These are phyloP conservation scores for Pseudorhombus dupliciocellatus DNA, from an alignment of 2,113 vertebrate genomes.

Conservation along the genomic window DNA sequence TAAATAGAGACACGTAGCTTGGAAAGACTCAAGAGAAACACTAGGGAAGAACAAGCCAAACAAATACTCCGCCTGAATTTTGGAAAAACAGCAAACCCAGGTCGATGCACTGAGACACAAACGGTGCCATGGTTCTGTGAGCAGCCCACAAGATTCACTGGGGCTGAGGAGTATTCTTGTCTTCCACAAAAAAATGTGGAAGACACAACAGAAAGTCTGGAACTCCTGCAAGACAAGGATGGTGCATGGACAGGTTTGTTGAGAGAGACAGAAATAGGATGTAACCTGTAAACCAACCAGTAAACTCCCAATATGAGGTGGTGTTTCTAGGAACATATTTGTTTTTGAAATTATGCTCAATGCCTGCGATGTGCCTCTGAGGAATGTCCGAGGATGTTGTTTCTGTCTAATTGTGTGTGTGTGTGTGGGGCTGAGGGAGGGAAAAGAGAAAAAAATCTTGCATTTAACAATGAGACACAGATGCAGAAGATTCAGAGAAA, in stretches of 20 bases:
- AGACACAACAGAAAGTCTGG: conserved; percentile 2
- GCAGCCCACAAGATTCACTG: neutral
- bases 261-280: neutral
- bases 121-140: too few species aligned
- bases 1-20: neutral
- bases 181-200: too few species aligned
- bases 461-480: conserved; percentile 15
- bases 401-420: neutral
- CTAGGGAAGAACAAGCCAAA: neutral
- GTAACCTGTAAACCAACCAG: neutral
- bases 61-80: neutral
- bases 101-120: neutral
- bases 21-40: neutral
- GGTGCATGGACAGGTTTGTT: neutral
- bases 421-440: neutral
- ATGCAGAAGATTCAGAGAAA: conserved; percentile 11
- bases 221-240: too few species aligned
- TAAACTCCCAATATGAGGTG: neutral
- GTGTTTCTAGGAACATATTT: neutral
- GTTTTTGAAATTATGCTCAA: neutral
- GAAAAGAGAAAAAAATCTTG: neutral
- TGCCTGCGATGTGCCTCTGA: neutral
- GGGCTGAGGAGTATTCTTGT: neutral
- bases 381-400: neutral
- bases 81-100: neutral